A percentile compares a stretch with the other conserved stretches of the same genome.
Evolutionary conservation across 2,797 vertebrate genomes (phyloP).

Genomic region (Clamator glandarius): DNA sequence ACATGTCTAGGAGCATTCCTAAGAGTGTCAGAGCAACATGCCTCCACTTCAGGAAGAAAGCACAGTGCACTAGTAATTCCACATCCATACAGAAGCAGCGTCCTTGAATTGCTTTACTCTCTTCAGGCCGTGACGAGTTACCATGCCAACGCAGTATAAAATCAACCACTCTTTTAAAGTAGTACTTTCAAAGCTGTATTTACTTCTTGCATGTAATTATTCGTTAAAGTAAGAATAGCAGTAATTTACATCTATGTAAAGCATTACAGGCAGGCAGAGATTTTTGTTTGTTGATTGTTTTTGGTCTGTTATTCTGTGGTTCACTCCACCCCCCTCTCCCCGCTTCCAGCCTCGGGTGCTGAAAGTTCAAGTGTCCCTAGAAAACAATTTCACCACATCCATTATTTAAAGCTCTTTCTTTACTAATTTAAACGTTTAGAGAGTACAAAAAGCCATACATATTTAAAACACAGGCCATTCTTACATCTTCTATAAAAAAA

Average conservation of each 20-base stretch:
- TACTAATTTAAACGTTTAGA: constrained; percentile 79
- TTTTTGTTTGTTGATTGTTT: constrained; percentile 37
- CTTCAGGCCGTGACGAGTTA: background rate
- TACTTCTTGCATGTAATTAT: constrained; percentile 73
- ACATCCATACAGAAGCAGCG: background rate
- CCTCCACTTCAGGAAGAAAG: background rate
- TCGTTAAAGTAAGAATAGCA: constrained; percentile 74
- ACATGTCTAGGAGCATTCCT: background rate
- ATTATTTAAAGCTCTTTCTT: constrained; percentile 82
- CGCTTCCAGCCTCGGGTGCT: background rate
- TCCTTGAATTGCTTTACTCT: constrained; percentile 5
- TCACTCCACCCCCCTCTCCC: background rate
- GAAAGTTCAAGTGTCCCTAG: constrained; percentile 56
- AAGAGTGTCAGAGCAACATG: background rate
- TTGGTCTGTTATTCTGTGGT: constrained; percentile 47
- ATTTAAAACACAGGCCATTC: constrained; percentile 85
- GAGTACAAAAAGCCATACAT: constrained; percentile 78
- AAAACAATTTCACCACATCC: constrained; percentile 68
- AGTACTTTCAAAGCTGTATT: constrained; percentile 69
- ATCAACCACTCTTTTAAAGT: constrained; percentile 52
- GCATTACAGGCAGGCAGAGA: constrained; percentile 32
- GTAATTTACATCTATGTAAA: constrained; percentile 67
- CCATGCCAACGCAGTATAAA: constrained; percentile 65
- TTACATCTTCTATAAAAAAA: constrained; percentile 91
- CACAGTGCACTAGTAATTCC: background rate